phyloP scores from a whole-genome alignment of 2,113 vertebrate species.

The Herpailurus yagouaroundi region DNA sequence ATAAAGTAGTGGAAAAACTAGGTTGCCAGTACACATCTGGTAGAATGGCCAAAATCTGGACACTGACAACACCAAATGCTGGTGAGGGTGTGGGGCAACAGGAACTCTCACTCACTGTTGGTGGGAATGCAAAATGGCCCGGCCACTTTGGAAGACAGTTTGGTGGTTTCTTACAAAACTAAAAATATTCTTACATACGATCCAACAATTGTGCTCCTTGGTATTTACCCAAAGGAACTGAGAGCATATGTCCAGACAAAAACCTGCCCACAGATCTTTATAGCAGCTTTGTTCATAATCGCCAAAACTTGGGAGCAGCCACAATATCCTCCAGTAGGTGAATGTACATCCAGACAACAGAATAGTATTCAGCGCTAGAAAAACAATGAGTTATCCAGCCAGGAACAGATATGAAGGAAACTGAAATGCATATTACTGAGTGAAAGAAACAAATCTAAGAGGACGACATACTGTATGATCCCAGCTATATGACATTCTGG shows the following conservation, averaged over 20 bases:
- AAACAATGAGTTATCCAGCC: neutral
- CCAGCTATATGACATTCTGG: neutral
- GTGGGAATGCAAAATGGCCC: neutral
- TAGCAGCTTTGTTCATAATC: neutral
- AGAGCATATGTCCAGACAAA: neutral
- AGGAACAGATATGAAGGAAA: neutral
- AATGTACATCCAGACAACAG: neutral
- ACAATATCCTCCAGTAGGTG: neutral
- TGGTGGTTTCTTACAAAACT: neutral
- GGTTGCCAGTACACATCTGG: neutral
- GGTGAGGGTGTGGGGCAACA: neutral
- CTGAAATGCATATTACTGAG: neutral
- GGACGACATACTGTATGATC: neutral
- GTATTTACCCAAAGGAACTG: neutral
- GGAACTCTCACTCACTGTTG: neutral
- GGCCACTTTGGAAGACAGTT: neutral
- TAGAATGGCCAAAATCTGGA: neutral
- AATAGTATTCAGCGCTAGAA: neutral
- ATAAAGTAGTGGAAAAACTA: conserved; percentile 22
- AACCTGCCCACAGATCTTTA: neutral
- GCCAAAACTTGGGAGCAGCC: neutral
- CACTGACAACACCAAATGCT: neutral
- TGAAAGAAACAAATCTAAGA: neutral
- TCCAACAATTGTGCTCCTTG: neutral
- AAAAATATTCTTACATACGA: neutral